These are phyloP conservation scores for Pyrgus malvae DNA, from an alignment of 2,888 invertebrate genomes.

Conservation along the genomic window DNA sequence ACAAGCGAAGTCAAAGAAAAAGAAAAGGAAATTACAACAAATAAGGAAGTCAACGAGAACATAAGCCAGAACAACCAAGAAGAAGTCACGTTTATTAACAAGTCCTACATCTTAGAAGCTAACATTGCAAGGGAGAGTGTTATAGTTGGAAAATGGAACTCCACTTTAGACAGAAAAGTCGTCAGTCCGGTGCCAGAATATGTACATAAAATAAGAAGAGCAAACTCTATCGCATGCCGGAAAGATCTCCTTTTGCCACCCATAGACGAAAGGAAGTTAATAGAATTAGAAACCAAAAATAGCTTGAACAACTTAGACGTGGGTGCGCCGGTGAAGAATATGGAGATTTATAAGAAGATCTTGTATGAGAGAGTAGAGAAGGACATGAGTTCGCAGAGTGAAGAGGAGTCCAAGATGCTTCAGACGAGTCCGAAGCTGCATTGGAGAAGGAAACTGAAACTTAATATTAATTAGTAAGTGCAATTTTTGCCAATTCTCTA, in stretches of 20 bases:
- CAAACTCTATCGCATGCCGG: constrained; percentile 52
- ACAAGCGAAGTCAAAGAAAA: constrained; percentile 14
- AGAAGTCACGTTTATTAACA: constrained; percentile 43
- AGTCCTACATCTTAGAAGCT: constrained; percentile 69
- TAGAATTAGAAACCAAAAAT: constrained; percentile 51
- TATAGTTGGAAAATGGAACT: constrained; percentile 59
- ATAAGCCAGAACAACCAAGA: constrained; percentile 21
- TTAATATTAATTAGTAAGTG: constrained; percentile 56
- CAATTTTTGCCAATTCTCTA: not conserved
- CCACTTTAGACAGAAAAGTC: constrained; percentile 42
- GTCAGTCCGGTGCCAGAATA: constrained; percentile 48
- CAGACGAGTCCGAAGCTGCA: constrained; percentile 54
- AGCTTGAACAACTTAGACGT: constrained; percentile 50
- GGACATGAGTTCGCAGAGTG: constrained; percentile 46
- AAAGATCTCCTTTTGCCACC: constrained; percentile 61
- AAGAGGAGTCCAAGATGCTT: constrained; percentile 36
- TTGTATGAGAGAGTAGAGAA: constrained; percentile 56
- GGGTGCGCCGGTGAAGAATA: constrained; percentile 59
- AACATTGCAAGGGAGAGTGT: constrained; percentile 74
- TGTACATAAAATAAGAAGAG: constrained; percentile 73
- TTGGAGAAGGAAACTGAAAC: constrained; percentile 61
- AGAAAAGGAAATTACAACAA: not conserved
- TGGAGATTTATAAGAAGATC: constrained; percentile 72
- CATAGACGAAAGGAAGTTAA: constrained; percentile 65
- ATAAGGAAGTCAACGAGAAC: constrained; percentile 22